These are phyloP conservation scores for Eledona agricola DNA, from an alignment of 2,888 invertebrate species.

Conservation along the genomic window DNA sequence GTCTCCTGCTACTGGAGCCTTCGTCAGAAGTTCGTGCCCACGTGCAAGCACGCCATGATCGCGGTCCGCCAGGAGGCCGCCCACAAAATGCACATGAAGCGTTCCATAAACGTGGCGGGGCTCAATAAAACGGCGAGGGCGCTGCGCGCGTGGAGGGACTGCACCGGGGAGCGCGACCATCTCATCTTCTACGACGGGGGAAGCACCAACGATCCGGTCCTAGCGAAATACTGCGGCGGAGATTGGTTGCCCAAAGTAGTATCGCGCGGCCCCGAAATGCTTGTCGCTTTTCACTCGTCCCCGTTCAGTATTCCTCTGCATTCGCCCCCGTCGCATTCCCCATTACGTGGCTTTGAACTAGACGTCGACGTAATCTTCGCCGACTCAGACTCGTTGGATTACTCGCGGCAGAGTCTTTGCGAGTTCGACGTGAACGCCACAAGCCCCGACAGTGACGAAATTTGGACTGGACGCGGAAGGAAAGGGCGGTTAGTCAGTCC, in stretches of 20 bases:
- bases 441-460: slow-evolving; percentile 69
- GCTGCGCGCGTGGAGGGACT: slow-evolving; percentile 83
- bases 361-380: slow-evolving; percentile 89
- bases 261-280: slow-evolving; percentile 81
- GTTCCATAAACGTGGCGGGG: slow-evolving; percentile 73
- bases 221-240: slow-evolving; percentile 89
- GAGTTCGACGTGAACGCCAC: slow-evolving; percentile 83
- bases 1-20: slow-evolving; percentile 92
- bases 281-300: slow-evolving; percentile 88
- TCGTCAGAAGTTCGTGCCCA: slow-evolving; percentile 84
- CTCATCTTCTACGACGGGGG: slow-evolving; percentile 88
- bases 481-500: slow-evolving; percentile 81
- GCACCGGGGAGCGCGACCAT: slow-evolving; percentile 83
- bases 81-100: slow-evolving; percentile 77
- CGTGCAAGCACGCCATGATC: slow-evolving; percentile 91
- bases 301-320: slow-evolving; percentile 83
- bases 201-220: slow-evolving; percentile 81
- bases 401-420: slow-evolving; percentile 71
- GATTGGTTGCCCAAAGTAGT: slow-evolving; percentile 84
- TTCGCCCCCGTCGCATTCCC: slow-evolving; percentile 69
- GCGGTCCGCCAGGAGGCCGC: slow-evolving; percentile 81
- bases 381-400: slow-evolving; percentile 87
- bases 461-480: slow-evolving; percentile 69
- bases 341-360: slow-evolving; percentile 83
- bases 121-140: slow-evolving; percentile 75